Conservation (phyloP, 2,797 vertebrate genomes). For the Myotis findleyi region DNA sequence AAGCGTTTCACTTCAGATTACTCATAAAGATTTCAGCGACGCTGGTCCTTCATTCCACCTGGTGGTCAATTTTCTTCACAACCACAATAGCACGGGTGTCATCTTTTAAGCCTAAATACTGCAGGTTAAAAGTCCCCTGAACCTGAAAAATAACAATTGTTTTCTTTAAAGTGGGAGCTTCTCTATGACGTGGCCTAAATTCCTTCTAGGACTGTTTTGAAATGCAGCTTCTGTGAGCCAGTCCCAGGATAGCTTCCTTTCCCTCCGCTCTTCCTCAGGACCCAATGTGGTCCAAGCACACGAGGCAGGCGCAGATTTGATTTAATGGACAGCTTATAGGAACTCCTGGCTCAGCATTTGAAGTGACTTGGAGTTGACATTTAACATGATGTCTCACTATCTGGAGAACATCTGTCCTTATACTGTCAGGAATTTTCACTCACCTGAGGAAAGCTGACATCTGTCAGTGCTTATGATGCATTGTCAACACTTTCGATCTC, state of each 20-base stretch:
- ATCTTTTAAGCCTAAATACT: constrained; percentile 64
- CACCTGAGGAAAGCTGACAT: constrained; percentile 47
- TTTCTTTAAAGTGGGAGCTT: constrained; percentile 48
- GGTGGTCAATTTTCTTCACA: constrained; percentile 68
- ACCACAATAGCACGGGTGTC: background rate
- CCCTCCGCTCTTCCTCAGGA: background rate
- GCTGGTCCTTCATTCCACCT: constrained; percentile 70
- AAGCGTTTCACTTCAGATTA: constrained; percentile 78
- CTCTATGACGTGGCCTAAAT: background rate
- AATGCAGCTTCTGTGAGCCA: constrained; percentile 19
- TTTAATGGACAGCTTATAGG: background rate
- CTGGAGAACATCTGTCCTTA: constrained; percentile 51
- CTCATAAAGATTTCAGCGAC: constrained; percentile 66
- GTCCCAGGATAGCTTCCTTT: background rate
- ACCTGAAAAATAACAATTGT: constrained; percentile 48
- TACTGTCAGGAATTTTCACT: background rate
- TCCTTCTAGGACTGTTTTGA: constrained; percentile 46
- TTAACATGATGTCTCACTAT: constrained; percentile 5
- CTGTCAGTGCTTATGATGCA: constrained; percentile 13
- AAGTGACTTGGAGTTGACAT: background rate
- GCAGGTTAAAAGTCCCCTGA: background rate
- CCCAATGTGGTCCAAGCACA: background rate
- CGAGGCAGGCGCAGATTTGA: background rate
- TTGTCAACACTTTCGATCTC: background rate
- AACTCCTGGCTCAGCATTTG: background rate